phyloP scores from a whole-genome alignment of 2,113 vertebrate genomes.

The Acanthisitta chloris region DNA sequence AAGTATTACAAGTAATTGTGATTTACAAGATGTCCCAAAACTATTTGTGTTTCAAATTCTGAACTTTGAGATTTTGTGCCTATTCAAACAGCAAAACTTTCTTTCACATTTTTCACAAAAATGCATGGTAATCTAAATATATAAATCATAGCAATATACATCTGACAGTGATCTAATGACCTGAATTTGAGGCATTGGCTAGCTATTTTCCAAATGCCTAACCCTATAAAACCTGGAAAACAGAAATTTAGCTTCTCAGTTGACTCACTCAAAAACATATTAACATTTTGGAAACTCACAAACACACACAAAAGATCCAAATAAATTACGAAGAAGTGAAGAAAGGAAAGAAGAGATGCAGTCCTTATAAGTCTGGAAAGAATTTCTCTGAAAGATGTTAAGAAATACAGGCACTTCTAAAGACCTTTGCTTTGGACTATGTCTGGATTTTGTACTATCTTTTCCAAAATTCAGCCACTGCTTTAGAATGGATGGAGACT shows the following conservation, averaged over 20 bases:
- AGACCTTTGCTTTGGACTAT: not conserved
- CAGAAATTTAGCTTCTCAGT: no score
- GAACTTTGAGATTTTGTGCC: not conserved
- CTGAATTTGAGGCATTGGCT: not conserved
- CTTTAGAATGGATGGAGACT: not conserved
- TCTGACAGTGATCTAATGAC: not conserved
- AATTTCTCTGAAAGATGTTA: not conserved
- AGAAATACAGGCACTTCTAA: not conserved
- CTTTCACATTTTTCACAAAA: not conserved
- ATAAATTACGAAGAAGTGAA: not conserved
- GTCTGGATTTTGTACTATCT: not conserved
- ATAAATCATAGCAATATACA: not conserved
- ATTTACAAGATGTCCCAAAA: not conserved
- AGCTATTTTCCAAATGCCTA: not conserved
- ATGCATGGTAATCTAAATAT: not conserved
- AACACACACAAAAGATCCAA: accelerated
- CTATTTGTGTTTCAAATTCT: not conserved
- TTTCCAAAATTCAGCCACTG: not conserved
- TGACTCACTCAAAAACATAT: not conserved
- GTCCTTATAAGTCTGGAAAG: not conserved
- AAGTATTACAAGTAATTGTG: not conserved
- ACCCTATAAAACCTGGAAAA: not conserved
- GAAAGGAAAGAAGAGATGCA: not conserved
- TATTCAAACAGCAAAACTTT: not conserved
- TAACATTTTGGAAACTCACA: not conserved